Evolutionary conservation across 2,797 vertebrate genomes (phyloP).

Genomic region (Paedocypris micromegethes): DNA sequence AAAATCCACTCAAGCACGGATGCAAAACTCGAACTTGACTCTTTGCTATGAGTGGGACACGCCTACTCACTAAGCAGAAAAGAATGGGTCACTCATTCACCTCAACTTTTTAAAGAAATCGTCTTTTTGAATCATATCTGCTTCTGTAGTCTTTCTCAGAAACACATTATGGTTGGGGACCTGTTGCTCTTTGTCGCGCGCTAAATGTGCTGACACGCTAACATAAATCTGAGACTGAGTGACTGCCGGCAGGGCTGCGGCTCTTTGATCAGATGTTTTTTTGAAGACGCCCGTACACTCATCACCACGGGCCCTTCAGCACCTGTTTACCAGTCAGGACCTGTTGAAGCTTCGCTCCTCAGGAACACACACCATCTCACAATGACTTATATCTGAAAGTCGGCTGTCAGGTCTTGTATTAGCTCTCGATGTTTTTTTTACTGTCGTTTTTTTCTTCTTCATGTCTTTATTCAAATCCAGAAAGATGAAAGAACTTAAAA

Average conservation of each 20-base stretch:
- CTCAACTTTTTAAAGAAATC: background rate
- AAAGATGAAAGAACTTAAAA: constrained; percentile 27
- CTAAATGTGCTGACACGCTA: constrained; percentile 58
- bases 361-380: constrained; percentile 28
- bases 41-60: too few relatives aligned
- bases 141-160: constrained; percentile 6
- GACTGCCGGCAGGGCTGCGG: constrained; percentile 60
- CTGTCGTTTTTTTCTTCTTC: constrained; percentile 20
- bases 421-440: constrained; percentile 24
- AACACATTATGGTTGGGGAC: constrained; percentile 7
- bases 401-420: constrained; percentile 25
- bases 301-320: constrained; percentile 65
- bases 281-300: constrained; percentile 66
- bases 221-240: constrained; percentile 65
- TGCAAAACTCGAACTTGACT: too few relatives aligned
- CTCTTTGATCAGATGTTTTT: constrained; percentile 67
- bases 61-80: too few relatives aligned
- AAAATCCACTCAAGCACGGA: too few relatives aligned
- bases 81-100: too few relatives aligned
- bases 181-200: constrained; percentile 45
- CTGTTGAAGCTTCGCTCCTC: constrained; percentile 58
- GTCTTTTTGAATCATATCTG: background rate
- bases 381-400: constrained; percentile 33
- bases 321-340: constrained; percentile 72
- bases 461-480: constrained; percentile 12